These are phyloP conservation scores for Gorsachius magnificus DNA, from an alignment of 2,797 vertebrate genomes.

Conservation along the genomic window DNA sequence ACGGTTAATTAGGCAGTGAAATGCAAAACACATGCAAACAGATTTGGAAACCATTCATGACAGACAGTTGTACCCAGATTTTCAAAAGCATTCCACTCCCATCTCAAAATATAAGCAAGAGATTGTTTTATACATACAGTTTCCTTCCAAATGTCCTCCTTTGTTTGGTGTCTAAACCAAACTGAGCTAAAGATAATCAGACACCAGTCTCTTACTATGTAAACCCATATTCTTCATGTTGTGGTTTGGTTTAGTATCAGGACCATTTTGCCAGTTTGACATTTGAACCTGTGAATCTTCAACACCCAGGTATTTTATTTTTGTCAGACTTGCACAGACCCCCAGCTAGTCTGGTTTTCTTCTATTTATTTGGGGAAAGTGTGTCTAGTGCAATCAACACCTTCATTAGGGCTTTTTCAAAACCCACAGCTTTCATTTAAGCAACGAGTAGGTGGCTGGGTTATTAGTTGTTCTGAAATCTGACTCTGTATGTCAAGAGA, in stretches of 20 bases:
- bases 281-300: not conserved
- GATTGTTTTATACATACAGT: not conserved
- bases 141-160: not conserved
- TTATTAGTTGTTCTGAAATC: not conserved
- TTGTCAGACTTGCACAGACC: not conserved
- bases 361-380: not conserved
- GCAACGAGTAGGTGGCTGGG: not conserved
- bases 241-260: not conserved
- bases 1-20: not conserved
- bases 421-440: not conserved
- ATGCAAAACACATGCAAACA: not conserved
- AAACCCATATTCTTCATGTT: not conserved
- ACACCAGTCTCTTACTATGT: not conserved
- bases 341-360: not conserved
- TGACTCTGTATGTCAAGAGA: not conserved
- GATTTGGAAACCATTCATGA: not conserved
- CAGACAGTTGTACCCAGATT: not conserved
- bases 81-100: not conserved
- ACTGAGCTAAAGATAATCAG: not conserved
- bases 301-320: not conserved
- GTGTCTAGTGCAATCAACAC: not conserved
- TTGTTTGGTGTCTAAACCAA: not conserved
- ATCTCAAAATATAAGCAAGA: not conserved
- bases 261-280: not conserved
- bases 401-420: not conserved